Evolutionary conservation across 2,797 vertebrate genomes (phyloP).

Genomic region (Dipus sagitta): DNA sequence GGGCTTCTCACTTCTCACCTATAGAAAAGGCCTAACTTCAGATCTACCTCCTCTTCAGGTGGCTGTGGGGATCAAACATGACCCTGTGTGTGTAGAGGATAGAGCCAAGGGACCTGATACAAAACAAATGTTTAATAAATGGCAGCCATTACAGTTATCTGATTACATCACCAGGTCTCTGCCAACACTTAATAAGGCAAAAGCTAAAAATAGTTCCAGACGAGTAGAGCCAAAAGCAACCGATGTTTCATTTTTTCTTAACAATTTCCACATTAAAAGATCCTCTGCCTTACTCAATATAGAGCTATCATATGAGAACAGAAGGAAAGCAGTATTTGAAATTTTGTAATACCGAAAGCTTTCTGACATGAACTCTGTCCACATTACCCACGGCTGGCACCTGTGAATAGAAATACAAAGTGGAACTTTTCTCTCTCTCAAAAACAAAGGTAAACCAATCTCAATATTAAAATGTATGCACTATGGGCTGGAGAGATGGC

Average conservation of each 20-base stretch:
- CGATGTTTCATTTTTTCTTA: constrained; percentile 29
- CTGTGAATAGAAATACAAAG: accelerated
- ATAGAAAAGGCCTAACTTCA: background rate
- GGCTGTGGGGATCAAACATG: accelerated
- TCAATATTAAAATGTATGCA: background rate
- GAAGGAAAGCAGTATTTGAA: background rate
- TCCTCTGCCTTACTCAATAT: background rate
- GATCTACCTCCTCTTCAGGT: background rate
- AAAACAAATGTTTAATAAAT: accelerated
- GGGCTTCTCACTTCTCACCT: background rate
- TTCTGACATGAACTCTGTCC: background rate
- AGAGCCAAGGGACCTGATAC: background rate
- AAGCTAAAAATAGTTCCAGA: constrained; percentile 57
- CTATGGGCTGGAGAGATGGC: too few relatives aligned
- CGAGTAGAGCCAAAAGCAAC: background rate
- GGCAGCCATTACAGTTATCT: background rate
- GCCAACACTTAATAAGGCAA: constrained; percentile 49
- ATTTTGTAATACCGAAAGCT: background rate
- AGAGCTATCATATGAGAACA: background rate
- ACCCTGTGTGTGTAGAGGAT: background rate
- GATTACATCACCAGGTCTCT: background rate
- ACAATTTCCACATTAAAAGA: constrained; percentile 44
- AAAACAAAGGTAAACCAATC: background rate
- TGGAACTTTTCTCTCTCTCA: background rate
- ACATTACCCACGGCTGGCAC: accelerated